Base-by-base conservation (phyloP, 1,140 invertebrate genomes). In the Aphelinus certus region DNA sequence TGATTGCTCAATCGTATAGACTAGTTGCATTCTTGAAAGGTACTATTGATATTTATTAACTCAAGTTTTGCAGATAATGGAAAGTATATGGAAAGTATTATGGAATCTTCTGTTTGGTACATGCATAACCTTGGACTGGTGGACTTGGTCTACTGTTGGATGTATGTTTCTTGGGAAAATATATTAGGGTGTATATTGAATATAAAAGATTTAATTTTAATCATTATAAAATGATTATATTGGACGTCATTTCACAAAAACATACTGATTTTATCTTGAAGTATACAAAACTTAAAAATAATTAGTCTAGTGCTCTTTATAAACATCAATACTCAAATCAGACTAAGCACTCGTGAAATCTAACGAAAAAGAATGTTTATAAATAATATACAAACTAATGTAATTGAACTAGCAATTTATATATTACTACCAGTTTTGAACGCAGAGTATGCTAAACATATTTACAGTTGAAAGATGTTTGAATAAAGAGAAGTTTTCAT, bases 361-460 rank as follows among this genome's bases (percentile, higher is more conserved):
- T 64, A 79, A 73, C n/a, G 48, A 75, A 68, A 58, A 68, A 73
- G 75, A 62, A 75, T 43, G 42, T 73, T 69, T 49, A 62, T 66
- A 76, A 67, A 71, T 77, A 75, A 75, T 67, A 69, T 76, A 76
- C 57, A 62, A 42, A 62, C 2, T 73, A 53, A 74, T 62, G 42
- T 58, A 72, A 73, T 73, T 47, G 46, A 68, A 62, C 55, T 3
- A 7, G 57, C 57, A 73, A 79, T 62, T 43, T 47, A 73, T 6
- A 10, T 73, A 46, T 51, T 48, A 10, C 70, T 71, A 68, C 42
- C 42, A 63, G 51, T 55, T 45, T 69, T 74, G 64, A 70, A 76
- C 58, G 68, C 64, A 72, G 78, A 80, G 47, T 79, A 76, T 73
- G 63, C 49, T 80, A 81, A 75, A 76, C 55, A 71, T 81, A 81